phyloP scores from a whole-genome alignment of 1,140 invertebrate species.

The Bombus haemorrhoidalis region DNA sequence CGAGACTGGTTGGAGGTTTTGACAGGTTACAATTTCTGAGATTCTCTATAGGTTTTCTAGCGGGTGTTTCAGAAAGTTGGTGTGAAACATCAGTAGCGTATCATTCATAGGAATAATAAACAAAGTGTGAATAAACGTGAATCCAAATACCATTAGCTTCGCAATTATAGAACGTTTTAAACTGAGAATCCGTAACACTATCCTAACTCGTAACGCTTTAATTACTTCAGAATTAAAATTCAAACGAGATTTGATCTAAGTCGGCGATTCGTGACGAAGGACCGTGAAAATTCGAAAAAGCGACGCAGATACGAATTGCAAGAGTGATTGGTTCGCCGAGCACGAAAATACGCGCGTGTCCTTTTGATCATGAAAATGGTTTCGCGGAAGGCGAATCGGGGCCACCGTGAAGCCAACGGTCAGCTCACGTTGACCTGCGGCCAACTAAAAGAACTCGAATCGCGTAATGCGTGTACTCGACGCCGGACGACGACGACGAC shows the following conservation, averaged over 20 bases:
- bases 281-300: not conserved
- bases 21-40: constrained; percentile 8
- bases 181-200: too few relatives aligned
- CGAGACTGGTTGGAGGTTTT: not conserved
- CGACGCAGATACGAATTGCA: not conserved
- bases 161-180: too few relatives aligned
- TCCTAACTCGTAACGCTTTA: too few relatives aligned
- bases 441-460: constrained; percentile 36
- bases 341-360: constrained; percentile 54
- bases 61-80: not conserved
- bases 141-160: too few relatives aligned
- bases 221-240: not conserved
- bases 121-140: too few relatives aligned
- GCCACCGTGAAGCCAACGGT: constrained; percentile 46
- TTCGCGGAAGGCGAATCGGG: constrained; percentile 70
- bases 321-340: not conserved
- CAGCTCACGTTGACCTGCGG: constrained; percentile 15
- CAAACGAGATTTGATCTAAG: not conserved
- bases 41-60: not conserved
- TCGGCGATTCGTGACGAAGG: too few relatives aligned
- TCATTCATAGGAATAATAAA: too few relatives aligned
- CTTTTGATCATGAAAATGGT: constrained; percentile 72
- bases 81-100: too few relatives aligned
- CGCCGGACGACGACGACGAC: not conserved
- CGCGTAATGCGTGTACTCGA: constrained; percentile 26